These are phyloP conservation scores for Arrhopalites spinosus DNA, from an alignment of 2,888 invertebrate species.

Conservation along the genomic window DNA sequence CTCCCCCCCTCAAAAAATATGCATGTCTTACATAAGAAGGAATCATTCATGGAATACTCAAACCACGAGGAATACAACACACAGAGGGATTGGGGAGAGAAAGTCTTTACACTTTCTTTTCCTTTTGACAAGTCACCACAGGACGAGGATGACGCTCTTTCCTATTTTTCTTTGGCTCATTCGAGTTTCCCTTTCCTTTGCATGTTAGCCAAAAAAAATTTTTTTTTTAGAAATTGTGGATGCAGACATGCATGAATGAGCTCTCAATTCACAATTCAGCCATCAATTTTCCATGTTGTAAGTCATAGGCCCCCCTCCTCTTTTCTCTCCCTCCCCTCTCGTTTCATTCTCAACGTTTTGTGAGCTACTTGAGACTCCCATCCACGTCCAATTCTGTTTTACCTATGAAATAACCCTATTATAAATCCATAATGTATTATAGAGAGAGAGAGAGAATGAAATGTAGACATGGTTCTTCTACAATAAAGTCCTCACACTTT, in stretches of 20 bases:
- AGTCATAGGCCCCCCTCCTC: slow-evolving; percentile 20
- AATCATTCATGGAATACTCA: slow-evolving; percentile 18
- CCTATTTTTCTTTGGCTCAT: background rate
- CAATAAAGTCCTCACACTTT: background rate
- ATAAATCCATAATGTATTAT: slow-evolving; percentile 24
- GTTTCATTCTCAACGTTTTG: background rate
- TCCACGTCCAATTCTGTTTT: background rate
- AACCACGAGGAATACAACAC: background rate
- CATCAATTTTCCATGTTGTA: background rate
- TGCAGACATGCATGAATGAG: slow-evolving; percentile 19
- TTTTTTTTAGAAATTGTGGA: slow-evolving; percentile 7
- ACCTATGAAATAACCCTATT: slow-evolving; percentile 16
- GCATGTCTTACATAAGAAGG: background rate
- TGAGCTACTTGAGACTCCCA: background rate
- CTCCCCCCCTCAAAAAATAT: background rate
- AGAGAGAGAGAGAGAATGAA: background rate
- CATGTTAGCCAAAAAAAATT: too few relatives aligned
- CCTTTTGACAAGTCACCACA: background rate
- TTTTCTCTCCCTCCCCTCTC: slow-evolving; percentile 37
- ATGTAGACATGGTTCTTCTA: background rate
- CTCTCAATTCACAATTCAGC: slow-evolving; percentile 15
- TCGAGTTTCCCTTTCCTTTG: too few relatives aligned
- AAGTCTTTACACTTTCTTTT: background rate
- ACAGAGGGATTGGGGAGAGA: background rate
- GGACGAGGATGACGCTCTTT: background rate